phyloP scores from a whole-genome alignment of 2,888 invertebrate species.

The Minunthozetes semirufus region DNA sequence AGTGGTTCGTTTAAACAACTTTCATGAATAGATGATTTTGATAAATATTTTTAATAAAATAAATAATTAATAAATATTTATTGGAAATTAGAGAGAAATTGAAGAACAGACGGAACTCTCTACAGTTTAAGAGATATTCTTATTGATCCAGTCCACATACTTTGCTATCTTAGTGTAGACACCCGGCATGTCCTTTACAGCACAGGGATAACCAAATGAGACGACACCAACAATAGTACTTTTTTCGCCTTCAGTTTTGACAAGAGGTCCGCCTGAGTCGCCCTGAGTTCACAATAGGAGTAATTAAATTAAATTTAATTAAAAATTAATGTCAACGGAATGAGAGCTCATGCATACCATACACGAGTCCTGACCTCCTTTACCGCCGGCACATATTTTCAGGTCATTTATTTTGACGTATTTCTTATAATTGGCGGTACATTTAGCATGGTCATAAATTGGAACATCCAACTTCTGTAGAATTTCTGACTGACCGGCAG shows the following conservation, averaged over 20 bases:
- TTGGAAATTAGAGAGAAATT: background rate
- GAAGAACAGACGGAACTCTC: too few relatives aligned
- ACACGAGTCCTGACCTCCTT: conserved; percentile 16
- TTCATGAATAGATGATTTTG: too few relatives aligned
- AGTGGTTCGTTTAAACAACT: too few relatives aligned
- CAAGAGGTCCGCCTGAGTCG: conserved; percentile 37
- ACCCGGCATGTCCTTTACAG: conserved; percentile 30
- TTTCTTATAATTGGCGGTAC: background rate
- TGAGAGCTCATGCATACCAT: background rate
- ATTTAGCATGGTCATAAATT: conserved; percentile 14
- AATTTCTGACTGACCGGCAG: background rate
- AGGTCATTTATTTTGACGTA: background rate
- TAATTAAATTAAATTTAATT: background rate
- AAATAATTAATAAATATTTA: background rate
- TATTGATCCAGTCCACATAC: conserved; percentile 33
- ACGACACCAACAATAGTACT: conserved; percentile 19
- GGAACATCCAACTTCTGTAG: conserved; percentile 25
- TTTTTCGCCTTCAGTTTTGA: background rate
- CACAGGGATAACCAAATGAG: conserved; percentile 35
- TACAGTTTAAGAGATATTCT: background rate
- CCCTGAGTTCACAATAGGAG: conserved; percentile 8
- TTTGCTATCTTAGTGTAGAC: conserved; percentile 36
- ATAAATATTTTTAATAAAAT: too few relatives aligned
- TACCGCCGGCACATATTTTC: conserved; percentile 34
- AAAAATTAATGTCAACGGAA: background rate